Conservation (phyloP, 2,797 vertebrate species). For the Rhinoraja longicauda region DNA sequence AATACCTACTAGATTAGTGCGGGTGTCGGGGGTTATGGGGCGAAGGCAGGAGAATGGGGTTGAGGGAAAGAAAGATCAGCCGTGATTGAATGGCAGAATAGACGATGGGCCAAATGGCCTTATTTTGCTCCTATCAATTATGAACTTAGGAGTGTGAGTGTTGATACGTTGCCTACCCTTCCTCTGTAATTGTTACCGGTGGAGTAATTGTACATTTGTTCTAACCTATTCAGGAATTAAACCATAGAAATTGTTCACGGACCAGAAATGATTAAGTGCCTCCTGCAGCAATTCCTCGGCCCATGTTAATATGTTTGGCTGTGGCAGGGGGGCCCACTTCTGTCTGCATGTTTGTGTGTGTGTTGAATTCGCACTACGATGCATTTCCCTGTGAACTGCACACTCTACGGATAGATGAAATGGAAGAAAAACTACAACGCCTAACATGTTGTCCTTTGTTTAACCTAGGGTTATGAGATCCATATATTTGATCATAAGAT, state of each 20-base stretch:
- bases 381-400: background rate
- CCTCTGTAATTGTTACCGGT: too few species aligned
- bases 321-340: background rate
- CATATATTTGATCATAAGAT: constrained; percentile 78
- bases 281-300: background rate
- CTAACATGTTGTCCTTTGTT: constrained; percentile 25
- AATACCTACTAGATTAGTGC: background rate
- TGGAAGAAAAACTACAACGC: background rate
- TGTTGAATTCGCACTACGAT: background rate
- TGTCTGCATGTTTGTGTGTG: background rate
- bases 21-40: too few species aligned
- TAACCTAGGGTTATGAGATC: constrained; percentile 81
- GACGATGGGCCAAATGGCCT: too few species aligned
- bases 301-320: background rate
- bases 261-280: background rate
- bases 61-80: too few species aligned
- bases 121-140: too few species aligned
- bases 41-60: too few species aligned
- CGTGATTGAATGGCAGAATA: too few species aligned
- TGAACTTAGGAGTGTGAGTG: background rate
- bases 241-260: background rate
- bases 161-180: background rate
- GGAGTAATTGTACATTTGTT: background rate
- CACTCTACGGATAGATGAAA: background rate
- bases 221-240: background rate